phyloP scores from a whole-genome alignment of 2,888 invertebrate species.

The Cerastis rubricosa region DNA sequence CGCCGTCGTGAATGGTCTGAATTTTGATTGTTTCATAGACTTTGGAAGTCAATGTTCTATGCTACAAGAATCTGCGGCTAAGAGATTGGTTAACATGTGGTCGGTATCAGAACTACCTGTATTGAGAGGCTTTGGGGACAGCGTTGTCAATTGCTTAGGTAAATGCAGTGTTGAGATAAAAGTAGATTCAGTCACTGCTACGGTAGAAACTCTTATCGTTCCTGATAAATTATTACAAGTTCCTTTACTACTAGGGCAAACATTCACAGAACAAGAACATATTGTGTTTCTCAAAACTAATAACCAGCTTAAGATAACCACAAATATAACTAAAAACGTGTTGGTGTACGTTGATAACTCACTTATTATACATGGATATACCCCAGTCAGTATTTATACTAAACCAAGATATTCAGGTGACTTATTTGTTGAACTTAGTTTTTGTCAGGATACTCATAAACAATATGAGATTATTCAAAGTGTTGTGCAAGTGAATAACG shows the following conservation, averaged over 20 bases:
- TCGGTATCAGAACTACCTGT: too few relatives aligned
- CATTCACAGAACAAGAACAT: slow-evolving; percentile 3
- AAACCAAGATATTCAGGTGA: not conserved
- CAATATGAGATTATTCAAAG: too few relatives aligned
- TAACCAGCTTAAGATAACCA: slow-evolving; percentile 11
- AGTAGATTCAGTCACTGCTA: not conserved
- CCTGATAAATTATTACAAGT: slow-evolving; percentile 4
- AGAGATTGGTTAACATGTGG: not conserved
- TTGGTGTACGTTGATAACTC: not conserved
- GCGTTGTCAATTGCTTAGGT: not conserved
- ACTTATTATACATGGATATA: not conserved
- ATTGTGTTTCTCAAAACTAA: slow-evolving; percentile 1
- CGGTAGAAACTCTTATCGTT: not conserved
- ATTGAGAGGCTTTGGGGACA: too few relatives aligned
- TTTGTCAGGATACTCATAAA: too few relatives aligned
- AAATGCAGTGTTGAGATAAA: not conserved
- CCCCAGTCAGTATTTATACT: slow-evolving; percentile 7
- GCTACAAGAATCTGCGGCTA: not conserved
- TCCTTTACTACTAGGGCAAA: not conserved
- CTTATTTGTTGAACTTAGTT: not conserved
- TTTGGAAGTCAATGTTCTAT: slow-evolving; percentile 6
- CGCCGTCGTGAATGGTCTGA: not conserved
- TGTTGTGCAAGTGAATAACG: too few relatives aligned
- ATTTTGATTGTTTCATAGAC: slow-evolving; percentile 7
- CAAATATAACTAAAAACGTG: not conserved